Evolutionary conservation across 2,113 vertebrate genomes (phyloP).

Genomic region (Microtus montanus): DNA sequence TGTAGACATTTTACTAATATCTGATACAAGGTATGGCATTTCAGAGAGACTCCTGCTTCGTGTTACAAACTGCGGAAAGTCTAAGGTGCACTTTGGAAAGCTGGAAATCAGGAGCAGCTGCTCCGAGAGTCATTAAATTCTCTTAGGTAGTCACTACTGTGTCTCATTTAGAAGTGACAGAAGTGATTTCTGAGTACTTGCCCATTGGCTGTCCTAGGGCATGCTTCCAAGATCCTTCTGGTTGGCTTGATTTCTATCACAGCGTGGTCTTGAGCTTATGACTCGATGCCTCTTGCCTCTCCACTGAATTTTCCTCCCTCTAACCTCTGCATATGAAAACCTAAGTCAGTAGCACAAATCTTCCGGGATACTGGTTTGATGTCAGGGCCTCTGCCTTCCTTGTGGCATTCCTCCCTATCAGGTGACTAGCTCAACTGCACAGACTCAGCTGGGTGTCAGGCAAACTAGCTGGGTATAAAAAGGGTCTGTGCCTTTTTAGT

Average conservation of each 20-base stretch:
- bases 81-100: not conserved
- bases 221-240: not conserved
- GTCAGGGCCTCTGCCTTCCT: not conserved
- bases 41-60: not conserved
- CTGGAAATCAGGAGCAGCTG: not conserved
- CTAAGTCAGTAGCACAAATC: not conserved
- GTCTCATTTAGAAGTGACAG: not conserved
- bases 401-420: not conserved
- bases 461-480: not conserved
- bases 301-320: not conserved
- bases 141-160: not conserved
- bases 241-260: not conserved
- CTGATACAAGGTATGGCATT: not conserved
- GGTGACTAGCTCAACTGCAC: not conserved
- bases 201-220: not conserved
- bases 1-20: not conserved
- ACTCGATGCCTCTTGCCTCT: not conserved
- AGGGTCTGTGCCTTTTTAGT: not conserved
- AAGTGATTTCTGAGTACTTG: not conserved
- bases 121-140: not conserved
- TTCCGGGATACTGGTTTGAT: not conserved
- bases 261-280: not conserved
- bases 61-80: not conserved
- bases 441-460: not conserved
- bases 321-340: not conserved